Evolutionary conservation across 1,140 invertebrate genomes (phyloP).

Genomic region (Ylistrum balloti): DNA sequence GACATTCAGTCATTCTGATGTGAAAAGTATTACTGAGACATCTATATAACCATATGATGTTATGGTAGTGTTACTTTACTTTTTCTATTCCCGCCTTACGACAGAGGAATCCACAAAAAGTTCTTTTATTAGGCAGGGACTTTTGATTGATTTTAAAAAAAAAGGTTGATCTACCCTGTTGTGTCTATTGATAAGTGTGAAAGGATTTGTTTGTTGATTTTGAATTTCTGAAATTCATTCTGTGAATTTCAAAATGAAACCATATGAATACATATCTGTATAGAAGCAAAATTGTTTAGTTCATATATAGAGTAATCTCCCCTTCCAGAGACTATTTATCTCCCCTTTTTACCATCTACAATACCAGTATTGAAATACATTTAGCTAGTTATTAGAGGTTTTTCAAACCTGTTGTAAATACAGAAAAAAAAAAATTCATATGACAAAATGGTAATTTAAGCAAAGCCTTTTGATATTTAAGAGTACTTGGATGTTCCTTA

Average conservation of each 20-base stretch:
- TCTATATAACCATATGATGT: constrained; percentile 72
- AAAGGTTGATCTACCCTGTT: neutral
- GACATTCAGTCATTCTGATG: constrained; percentile 72
- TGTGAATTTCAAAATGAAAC: neutral
- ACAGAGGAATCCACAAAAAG: neutral
- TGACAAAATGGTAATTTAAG: neutral
- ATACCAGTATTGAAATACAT: neutral
- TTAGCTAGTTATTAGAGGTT: neutral
- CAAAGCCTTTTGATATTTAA: neutral
- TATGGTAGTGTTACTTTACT: neutral
- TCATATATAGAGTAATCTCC: neutral
- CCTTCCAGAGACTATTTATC: constrained; percentile 2
- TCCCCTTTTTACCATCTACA: neutral
- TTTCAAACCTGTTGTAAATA: neutral
- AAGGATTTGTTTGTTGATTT: neutral
- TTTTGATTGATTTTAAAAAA: neutral
- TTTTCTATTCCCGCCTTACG: neutral
- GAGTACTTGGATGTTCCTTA: neutral
- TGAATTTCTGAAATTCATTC: neutral
- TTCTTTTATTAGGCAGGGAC: neutral
- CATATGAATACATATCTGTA: constrained; percentile 25
- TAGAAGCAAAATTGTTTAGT: neutral
- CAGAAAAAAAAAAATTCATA: neutral
- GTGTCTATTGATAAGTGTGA: neutral
- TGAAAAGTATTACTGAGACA: constrained; percentile 74